Base-by-base conservation (phyloP, 2,888 invertebrate species). In the Carcina quercana region DNA sequence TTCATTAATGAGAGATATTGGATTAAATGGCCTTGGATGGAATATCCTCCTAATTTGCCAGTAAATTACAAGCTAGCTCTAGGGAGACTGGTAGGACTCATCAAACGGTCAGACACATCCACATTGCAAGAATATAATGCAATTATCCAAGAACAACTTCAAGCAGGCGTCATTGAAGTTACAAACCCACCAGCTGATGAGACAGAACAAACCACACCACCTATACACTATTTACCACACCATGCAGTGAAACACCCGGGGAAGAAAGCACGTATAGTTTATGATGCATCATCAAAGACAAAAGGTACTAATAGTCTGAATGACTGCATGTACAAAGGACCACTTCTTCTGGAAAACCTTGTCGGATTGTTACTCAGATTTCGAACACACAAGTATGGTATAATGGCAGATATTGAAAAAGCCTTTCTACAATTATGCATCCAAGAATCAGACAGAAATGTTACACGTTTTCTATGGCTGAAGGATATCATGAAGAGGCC, bases 21-120 rank as follows among this genome's bases (percentile, higher is more conserved):
- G 2, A 38, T 47, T 0, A 41, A 38, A 22, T 46, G 46, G 40
- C 42, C 42, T 2, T 46, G 42, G 40, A 30, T 30, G 5, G 25
- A 38, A 8, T 38, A 37, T 12, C 42, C 40, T n/a, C 43, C 39
- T 5, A 17, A 34, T 5, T 10, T 46, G 25, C 37, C 39, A 2
- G 25, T 25, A n/a, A 42, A 46, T 26, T 42, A 26, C 22, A 40
- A 40, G 5, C 11, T 42, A 8, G 40, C 40, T 8, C 30, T 13
- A 7, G 43, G 42, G 5, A 28, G 42, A 10, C 20, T 47, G n/a
- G 32, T 13, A 3, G 17, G 37, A 27, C 17, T 43, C 6, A 2
- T 41, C 2, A 34, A 34, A 10, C 22, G 37, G 12, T 8, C 5
- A 5, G 17, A 17, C 17, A 7, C 5, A 17, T 7, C 5, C 5